Conservation (phyloP, 2,113 vertebrate species). For the Condylura cristata region DNA sequence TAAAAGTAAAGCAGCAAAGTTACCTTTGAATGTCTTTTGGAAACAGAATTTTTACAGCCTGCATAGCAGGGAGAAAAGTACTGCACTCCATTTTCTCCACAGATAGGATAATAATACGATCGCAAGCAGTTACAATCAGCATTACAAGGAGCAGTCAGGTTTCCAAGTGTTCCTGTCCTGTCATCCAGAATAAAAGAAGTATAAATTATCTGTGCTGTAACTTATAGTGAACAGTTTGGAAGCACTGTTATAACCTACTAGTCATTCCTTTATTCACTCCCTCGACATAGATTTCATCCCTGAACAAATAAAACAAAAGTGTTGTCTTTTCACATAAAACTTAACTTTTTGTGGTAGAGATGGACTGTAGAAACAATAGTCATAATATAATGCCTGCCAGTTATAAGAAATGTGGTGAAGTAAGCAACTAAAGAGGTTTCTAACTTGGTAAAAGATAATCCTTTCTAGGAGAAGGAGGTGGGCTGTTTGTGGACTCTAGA, state of each 20-base stretch:
- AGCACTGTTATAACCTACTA: not conserved
- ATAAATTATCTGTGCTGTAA: not conserved
- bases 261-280: not conserved
- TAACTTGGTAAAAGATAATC: not conserved
- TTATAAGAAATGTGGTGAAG: not conserved
- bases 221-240: not conserved
- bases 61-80: slow-evolving; percentile 91
- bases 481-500: not conserved
- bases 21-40: slow-evolving; percentile 80
- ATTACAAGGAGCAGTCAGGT: slow-evolving; percentile 86
- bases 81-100: slow-evolving; percentile 86
- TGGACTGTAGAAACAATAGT: not conserved
- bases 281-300: not conserved
- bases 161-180: slow-evolving; percentile 81
- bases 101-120: slow-evolving; percentile 86
- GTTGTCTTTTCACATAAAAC: not conserved
- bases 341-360: not conserved
- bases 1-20: not conserved
- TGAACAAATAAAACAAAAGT: not conserved
- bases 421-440: not conserved
- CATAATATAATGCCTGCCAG: not conserved
- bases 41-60: slow-evolving; percentile 80
- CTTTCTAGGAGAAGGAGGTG: fast-evolving
- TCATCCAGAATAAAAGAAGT: slow-evolving; percentile 52
- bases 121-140: slow-evolving; percentile 83